Evolutionary conservation across 2,797 vertebrate species (phyloP), one percentile per base, ranked within the genome.

Genomic region (Meda fulgida): DNA sequence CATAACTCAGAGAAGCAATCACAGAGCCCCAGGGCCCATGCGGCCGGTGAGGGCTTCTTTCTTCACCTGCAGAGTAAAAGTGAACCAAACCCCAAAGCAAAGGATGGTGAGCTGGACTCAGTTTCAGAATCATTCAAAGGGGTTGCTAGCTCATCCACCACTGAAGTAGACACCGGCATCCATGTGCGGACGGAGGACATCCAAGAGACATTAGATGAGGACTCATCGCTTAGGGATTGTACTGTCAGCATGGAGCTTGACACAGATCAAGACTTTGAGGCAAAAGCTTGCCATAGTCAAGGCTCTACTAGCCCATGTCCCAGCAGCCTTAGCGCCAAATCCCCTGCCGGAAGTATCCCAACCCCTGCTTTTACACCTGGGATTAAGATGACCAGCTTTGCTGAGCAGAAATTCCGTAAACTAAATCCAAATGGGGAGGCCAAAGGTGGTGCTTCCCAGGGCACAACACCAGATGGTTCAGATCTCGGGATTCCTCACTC

Each of bases 201-300:
- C 80, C 96, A 95, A 31, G 96, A 97, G 91, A 97, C 96, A 0
- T 94, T 98, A 92, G 98, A 99, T 87, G 98, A 99, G 89, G 98
- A 99, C 90, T 99, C 97, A 26, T 99, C 98, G 66, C 93, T 99
- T 90, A 97, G 96, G 89, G 98, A 99, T 92, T 98, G 97, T 86
- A 99, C 97, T 11, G 95, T 97, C 72, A 98, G 97, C 91, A 95
- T 99, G 93, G 98, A 99, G 85, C 95, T 98, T 23, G 98, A 99
- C 83, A 93, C 96, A 93, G 98, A 99, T 78, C 96, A 95, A 78
- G 96, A 96, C 85, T 95, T 92, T 31, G 96, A 96, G 6, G 53
- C 88, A 34, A 92, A 93, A 88, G 85, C 89, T 78, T 43, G 89
- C 90, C 93, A 90, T 81, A 87, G 94, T 85, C 94, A 95, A 78